Conservation (phyloP, 2,888 invertebrate species). For the Metopia argyrocephala region DNA sequence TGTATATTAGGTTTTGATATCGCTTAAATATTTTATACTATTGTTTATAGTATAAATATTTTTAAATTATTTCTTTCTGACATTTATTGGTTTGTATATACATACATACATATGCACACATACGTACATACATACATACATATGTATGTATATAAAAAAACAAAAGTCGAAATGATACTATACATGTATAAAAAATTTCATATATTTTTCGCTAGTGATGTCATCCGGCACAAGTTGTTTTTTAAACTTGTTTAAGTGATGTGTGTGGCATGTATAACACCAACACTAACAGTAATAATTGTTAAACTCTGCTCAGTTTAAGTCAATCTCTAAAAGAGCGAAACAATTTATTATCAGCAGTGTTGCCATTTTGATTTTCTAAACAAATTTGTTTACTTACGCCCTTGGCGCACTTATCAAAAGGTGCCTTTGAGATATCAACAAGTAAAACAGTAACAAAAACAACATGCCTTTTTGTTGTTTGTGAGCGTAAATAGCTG, state of each 20-base stretch:
- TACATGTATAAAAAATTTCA: background rate
- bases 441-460: too few relatives aligned
- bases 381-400: too few relatives aligned
- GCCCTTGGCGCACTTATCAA: too few relatives aligned
- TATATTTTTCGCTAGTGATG: slow-evolving; percentile 61
- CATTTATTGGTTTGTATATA: slow-evolving; percentile 27
- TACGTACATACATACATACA: too few relatives aligned
- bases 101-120: too few relatives aligned
- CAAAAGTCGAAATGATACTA: background rate
- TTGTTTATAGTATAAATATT: background rate
- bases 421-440: too few relatives aligned
- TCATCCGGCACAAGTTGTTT: slow-evolving; percentile 64
- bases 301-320: background rate
- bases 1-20: slow-evolving; percentile 33
- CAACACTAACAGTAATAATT: slow-evolving; percentile 30
- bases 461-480: too few relatives aligned
- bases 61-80: slow-evolving; percentile 1
- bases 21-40: slow-evolving; percentile 10
- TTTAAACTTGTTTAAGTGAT: slow-evolving; percentile 62
- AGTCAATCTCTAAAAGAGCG: background rate
- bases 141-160: slow-evolving; percentile 24
- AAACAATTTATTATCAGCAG: too few relatives aligned
- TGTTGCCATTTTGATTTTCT: too few relatives aligned
- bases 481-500: too few relatives aligned
- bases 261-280: slow-evolving; percentile 61